Percentiles rank a stretch among this genome's conserved stretches.
Conservation (phyloP, 92 coral and sea anemone species). For the Bergia puertoricense region DNA sequence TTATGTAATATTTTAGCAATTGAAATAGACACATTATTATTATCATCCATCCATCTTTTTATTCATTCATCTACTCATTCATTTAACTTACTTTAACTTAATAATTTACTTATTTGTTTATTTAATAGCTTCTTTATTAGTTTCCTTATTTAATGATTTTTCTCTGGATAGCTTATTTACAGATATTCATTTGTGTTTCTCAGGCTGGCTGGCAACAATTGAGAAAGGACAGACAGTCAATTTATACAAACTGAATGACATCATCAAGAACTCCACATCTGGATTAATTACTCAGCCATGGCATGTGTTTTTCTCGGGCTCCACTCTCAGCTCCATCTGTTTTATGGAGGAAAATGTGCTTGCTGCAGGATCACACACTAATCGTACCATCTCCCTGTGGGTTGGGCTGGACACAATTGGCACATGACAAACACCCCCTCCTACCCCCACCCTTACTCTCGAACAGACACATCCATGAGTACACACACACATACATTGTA, state of each 20-base stretch:
- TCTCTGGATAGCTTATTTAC: too few species aligned
- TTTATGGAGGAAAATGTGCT: conserved; percentile 81
- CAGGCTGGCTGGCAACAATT: conserved; percentile 86
- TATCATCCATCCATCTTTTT: too few species aligned
- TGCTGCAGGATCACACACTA: conserved; percentile 79
- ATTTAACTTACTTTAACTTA: too few species aligned
- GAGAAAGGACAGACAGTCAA: conserved; percentile 87
- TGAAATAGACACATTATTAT: too few species aligned
- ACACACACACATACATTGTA: too few species aligned
- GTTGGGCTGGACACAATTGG: conserved; percentile 76
- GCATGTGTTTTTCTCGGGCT: conserved; percentile 79
- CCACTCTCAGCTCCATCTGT: conserved; percentile 64
- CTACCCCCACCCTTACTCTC: too few species aligned
- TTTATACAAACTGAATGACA: conserved; percentile 77
- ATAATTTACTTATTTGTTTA: too few species aligned
- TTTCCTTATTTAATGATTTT: too few species aligned
- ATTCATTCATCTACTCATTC: too few species aligned
- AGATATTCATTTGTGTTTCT: background rate
- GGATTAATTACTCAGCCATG: conserved; percentile 80
- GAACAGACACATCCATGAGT: too few species aligned
- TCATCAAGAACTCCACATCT: conserved; percentile 56
- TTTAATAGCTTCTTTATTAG: too few species aligned
- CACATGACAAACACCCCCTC: background rate
- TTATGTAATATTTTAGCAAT: too few species aligned
- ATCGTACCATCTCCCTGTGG: conserved; percentile 84